phyloP scores from a whole-genome alignment of 2,113 vertebrate species.

The Muntiacus muntjak region DNA sequence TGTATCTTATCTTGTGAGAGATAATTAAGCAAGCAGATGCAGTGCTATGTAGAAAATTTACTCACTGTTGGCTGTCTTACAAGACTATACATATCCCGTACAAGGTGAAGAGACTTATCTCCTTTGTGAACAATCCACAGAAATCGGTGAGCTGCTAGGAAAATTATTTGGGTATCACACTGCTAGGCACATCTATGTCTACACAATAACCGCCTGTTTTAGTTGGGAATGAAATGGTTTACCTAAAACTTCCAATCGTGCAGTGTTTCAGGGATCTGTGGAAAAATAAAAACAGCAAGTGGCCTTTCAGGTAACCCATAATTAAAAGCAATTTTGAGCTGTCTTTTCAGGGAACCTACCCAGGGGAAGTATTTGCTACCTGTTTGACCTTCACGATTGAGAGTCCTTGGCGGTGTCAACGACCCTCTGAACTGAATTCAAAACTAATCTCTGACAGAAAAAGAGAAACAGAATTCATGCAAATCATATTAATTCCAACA shows the following conservation, averaged over 20 bases:
- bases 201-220: constrained; percentile 14
- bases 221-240: constrained; percentile 71
- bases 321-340: constrained; percentile 91
- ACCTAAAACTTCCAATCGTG: constrained; percentile 73
- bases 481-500: constrained; percentile 95
- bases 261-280: constrained; percentile 74
- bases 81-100: neutral
- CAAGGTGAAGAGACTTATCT: neutral
- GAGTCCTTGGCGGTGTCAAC: constrained; percentile 91
- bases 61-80: constrained; percentile 45
- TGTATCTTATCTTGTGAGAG: constrained; percentile 76
- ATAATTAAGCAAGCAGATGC: constrained; percentile 75
- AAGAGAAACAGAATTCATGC: constrained; percentile 93
- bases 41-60: constrained; percentile 49
- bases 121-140: neutral
- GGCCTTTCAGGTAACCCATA: constrained; percentile 89
- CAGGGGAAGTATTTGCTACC: constrained; percentile 88
- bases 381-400: constrained; percentile 90
- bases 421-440: constrained; percentile 93
- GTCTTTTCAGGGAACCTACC: constrained; percentile 86
- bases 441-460: constrained; percentile 93
- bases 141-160: neutral
- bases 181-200: neutral
- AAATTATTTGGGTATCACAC: neutral
- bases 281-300: constrained; percentile 85